Evolutionary conservation across 1,140 invertebrate species (phyloP).

Genomic region (Cyphomyrmex costatus): DNA sequence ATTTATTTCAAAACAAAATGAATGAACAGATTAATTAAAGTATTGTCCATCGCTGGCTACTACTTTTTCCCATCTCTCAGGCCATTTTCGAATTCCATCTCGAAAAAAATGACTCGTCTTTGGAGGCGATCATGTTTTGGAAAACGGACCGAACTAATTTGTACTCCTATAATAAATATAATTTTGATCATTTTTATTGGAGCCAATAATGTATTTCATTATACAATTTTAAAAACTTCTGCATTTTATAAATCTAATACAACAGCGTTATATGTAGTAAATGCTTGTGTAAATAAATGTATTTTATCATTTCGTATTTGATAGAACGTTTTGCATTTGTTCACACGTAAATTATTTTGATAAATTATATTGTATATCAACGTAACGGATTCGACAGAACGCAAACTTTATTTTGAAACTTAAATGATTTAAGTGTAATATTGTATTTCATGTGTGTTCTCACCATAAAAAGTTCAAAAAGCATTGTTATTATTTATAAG

Average conservation of each 20-base stretch:
- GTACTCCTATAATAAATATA: slow-evolving; percentile 25
- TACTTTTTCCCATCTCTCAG: too few relatives aligned
- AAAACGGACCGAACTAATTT: too few relatives aligned
- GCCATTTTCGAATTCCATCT: too few relatives aligned
- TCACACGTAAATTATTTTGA: slow-evolving; percentile 32
- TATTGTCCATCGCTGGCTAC: too few relatives aligned
- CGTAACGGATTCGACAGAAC: not conserved
- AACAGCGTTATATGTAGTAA: not conserved
- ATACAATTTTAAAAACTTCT: not conserved
- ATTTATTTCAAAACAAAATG: too few relatives aligned
- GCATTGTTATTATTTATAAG: not conserved
- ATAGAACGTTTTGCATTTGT: slow-evolving; percentile 4
- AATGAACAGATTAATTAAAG: too few relatives aligned
- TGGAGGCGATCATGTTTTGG: too few relatives aligned
- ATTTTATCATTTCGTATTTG: not conserved
- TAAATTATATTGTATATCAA: not conserved
- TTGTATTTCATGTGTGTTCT: not conserved
- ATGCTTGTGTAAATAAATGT: slow-evolving; percentile 20
- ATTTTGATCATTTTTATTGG: slow-evolving; percentile 8
- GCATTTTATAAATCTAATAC: not conserved
- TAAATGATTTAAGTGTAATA: not conserved
- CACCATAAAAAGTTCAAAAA: not conserved
- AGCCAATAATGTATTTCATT: not conserved
- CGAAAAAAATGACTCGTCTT: too few relatives aligned
- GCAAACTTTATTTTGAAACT: not conserved